These are phyloP conservation scores for Chrysodeixis includens DNA, from an alignment of 2,888 invertebrate genomes.

Conservation along the genomic window DNA sequence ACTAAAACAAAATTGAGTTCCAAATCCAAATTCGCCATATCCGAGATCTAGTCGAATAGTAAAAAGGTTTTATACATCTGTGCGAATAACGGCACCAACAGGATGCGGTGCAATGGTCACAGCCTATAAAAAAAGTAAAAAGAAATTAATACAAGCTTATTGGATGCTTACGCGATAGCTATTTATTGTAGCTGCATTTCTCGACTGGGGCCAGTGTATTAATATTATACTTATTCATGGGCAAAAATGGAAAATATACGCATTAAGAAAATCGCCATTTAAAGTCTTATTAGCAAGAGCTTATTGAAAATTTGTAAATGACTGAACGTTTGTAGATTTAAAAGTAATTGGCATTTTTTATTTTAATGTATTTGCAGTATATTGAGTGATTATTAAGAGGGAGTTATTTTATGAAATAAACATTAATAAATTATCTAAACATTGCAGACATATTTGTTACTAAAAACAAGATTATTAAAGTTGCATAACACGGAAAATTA, in stretches of 20 bases:
- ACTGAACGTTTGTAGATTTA: too few species aligned
- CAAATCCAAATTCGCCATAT: not conserved
- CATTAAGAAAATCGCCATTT: conserved; percentile 8
- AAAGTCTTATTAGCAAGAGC: not conserved
- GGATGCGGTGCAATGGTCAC: conserved; percentile 68
- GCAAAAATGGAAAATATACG: conserved; percentile 22
- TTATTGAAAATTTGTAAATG: conserved; percentile 17
- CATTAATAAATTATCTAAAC: too few species aligned
- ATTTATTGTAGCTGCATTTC: conserved; percentile 43
- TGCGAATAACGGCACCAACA: conserved; percentile 52
- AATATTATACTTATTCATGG: conserved; percentile 16
- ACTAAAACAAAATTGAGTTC: too few species aligned
- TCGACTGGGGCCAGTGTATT: conserved; percentile 23
- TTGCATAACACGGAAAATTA: not conserved
- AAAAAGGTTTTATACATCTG: conserved; percentile 45
- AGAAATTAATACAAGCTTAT: conserved; percentile 43
- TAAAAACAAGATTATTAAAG: not conserved
- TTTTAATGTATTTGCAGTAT: too few species aligned
- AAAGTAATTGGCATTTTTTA: too few species aligned
- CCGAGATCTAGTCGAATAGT: not conserved
- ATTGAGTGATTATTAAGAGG: too few species aligned
- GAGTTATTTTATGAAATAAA: too few species aligned
- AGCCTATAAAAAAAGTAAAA: conserved; percentile 65
- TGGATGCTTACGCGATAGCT: conserved; percentile 46
- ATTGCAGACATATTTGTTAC: too few species aligned